Base-by-base conservation (phyloP, 1,140 invertebrate genomes). In the Meloidogyne hapla region DNA sequence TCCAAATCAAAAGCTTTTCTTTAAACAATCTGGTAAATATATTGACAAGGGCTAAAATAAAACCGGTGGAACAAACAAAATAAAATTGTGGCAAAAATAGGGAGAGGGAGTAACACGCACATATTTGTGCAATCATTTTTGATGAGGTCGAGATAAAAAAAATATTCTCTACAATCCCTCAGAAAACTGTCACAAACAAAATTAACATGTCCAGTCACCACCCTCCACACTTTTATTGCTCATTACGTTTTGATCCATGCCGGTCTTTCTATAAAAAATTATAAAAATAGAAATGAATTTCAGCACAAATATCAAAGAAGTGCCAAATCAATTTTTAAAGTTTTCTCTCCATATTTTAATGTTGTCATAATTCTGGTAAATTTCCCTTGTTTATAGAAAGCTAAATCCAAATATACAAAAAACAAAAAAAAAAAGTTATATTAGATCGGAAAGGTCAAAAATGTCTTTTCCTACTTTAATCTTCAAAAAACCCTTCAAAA, bases 31-130 rank as follows among this genome's bases (percentile, higher is more conserved):
- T 56, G 48, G 48, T 56, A 56, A 56, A 56, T 56, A 33, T 33
- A 56, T 56, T 56, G 48, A 56, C 48, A 56, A 56, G 18, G 48
- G 48, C 18, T 56, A 56, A 56, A 56, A 56, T 56, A 56, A 56
- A 56, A 56, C 48, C 48, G 48, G 48, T 56, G 48, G 48, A 21
- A 48, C 45, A 56, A 56, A 56, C 48, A 56, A 56, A 56, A 56
- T 56, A 56, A 56, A 56, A n/a, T n/a, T 56, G 48, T 56, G 48
- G 45, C 45, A 56, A 56, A 56, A 56, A 56, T 56, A n/a, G 33
- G n/a, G 18, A 56, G n/a, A n/a, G n/a, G n/a, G n/a, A 5, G 18
- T 56, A 56, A 56, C 48, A 56, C n/a, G 48, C 48, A 56, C n/a
- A 4, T n/a, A 48, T 5, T 5, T 56, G n/a, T 21, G 48, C 48